A percentile compares a stretch with the other conserved stretches of the same genome.
These are phyloP conservation scores for Pterostichus madidus DNA, from an alignment of 2,888 invertebrate species.

Conservation along the genomic window DNA sequence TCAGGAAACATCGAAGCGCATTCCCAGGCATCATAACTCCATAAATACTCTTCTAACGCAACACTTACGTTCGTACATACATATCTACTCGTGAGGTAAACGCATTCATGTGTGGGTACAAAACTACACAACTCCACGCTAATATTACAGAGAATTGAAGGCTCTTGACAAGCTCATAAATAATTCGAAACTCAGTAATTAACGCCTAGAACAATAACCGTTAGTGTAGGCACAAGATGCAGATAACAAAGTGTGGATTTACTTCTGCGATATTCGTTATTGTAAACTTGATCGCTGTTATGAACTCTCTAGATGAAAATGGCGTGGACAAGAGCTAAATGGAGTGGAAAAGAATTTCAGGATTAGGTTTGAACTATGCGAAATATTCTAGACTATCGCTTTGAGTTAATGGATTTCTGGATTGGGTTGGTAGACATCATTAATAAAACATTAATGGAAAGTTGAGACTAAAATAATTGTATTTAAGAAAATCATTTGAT, in stretches of 20 bases:
- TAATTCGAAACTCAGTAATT: constrained; percentile 58
- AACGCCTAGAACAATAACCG: constrained; percentile 63
- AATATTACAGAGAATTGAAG: constrained; percentile 40
- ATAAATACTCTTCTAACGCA: constrained; percentile 17
- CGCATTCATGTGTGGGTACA: constrained; percentile 45
- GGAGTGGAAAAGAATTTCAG: constrained; percentile 26
- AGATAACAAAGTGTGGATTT: constrained; percentile 24
- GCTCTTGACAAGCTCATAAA: constrained; percentile 60
- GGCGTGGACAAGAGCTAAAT: constrained; percentile 20
- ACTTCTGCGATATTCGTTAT: constrained; percentile 26
- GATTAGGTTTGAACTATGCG: constrained; percentile 23
- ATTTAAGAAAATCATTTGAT: not conserved
- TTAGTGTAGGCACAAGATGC: constrained; percentile 59
- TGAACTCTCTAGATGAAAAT: constrained; percentile 17
- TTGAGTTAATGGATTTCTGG: constrained; percentile 16
- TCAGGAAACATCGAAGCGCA: constrained; percentile 25
- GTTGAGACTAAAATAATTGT: not conserved
- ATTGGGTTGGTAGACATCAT: constrained; percentile 14
- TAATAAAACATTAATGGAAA: constrained; percentile 18
- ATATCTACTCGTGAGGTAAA: not conserved
- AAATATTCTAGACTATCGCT: constrained; percentile 5
- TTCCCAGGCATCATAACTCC: constrained; percentile 1
- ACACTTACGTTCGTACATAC: too few relatives aligned
- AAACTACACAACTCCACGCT: constrained; percentile 7
- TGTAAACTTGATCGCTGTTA: constrained; percentile 35